Percentiles rank a stretch among this genome's conserved stretches.
Conservation (phyloP, 2,888 invertebrate species). For the Timema podura region DNA sequence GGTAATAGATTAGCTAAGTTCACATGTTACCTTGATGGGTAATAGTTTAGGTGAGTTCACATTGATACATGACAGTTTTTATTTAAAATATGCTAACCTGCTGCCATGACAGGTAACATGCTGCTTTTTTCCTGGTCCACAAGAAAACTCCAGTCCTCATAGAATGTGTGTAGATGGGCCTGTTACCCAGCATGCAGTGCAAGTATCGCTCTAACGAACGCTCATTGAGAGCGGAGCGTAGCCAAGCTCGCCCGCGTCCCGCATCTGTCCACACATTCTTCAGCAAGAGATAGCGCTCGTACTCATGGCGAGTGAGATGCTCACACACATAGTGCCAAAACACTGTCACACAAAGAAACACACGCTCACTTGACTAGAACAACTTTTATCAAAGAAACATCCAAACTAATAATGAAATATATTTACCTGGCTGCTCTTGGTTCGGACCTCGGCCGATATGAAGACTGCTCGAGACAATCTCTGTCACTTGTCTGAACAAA, state of each 20-base stretch:
- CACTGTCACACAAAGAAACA: conserved; percentile 40
- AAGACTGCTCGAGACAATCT: conserved; percentile 58
- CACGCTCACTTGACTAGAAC: not conserved
- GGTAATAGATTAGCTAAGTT: too few relatives aligned
- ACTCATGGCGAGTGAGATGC: conserved; percentile 82
- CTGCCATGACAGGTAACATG: conserved; percentile 79
- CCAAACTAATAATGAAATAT: not conserved
- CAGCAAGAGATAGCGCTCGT: conserved; percentile 74
- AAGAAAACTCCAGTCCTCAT: conserved; percentile 83
- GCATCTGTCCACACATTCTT: conserved; percentile 66
- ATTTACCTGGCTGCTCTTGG: conserved; percentile 28
- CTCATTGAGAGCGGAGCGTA: conserved; percentile 87
- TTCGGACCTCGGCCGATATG: conserved; percentile 42
- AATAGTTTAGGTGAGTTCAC: too few relatives aligned
- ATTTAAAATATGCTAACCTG: conserved; percentile 54
- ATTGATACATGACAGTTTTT: too few relatives aligned
- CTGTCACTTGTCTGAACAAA: conserved; percentile 62
- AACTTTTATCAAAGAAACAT: not conserved
- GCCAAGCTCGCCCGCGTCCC: conserved; percentile 83
- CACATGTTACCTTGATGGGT: too few relatives aligned
- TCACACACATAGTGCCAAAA: conserved; percentile 76
- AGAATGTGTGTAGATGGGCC: conserved; percentile 60
- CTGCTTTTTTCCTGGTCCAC: conserved; percentile 73
- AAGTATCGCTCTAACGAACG: conserved; percentile 80
- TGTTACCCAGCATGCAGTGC: conserved; percentile 66